Base-by-base conservation (phyloP, 2,797 vertebrate genomes). In the Lepilemur ruficaudatus region DNA sequence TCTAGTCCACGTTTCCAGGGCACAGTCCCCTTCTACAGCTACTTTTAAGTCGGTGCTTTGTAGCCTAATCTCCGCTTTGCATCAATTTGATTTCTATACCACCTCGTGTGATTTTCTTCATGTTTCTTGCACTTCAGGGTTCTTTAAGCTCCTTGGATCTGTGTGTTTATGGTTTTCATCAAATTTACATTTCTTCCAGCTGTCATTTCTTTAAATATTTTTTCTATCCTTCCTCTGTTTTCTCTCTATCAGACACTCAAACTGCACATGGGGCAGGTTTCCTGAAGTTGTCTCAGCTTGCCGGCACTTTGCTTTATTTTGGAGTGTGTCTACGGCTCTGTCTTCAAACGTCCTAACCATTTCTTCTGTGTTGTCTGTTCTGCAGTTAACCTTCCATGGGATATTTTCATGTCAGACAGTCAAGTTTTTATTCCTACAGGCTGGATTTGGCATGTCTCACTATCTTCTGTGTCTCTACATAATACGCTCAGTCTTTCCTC, bases 251-350 rank as follows among this genome's bases (percentile, higher is more conserved):
- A 14, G 75, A 14, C 48, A 20, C 38, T 12, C 8, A 1, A 2
- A 4, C 3, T 3, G 4, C 25, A 32, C 4, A 0, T 5, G 1
- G 18, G 18, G 14, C 6, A 6, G 13, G 32, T 7, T 35, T 43
- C 81, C 10, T 2, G 32, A 14, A 7, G 4, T 1, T 5, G 1
- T 48, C 2, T 2, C 0, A 20, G 25, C 25, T 22, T 18, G n/a
- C 32, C 1, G 8, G 18, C 2, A 3, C 5, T 41, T 38, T 67
- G 76, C 41, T n/a, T 32, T 5, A 20, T 35, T 41, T 48, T 28
- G 5, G 55, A 5, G 30, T 7, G 4, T 5, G 6, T 41, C 50
- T 48, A 8, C 1, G 2, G 22, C 8, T 9, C 2, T 7, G 5
- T 46, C 46, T 23, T 28, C 87, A 5, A 1, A 35, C 30, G 23